Base-by-base conservation (phyloP, 2,888 invertebrate genomes). In the Lasiommata megera region DNA sequence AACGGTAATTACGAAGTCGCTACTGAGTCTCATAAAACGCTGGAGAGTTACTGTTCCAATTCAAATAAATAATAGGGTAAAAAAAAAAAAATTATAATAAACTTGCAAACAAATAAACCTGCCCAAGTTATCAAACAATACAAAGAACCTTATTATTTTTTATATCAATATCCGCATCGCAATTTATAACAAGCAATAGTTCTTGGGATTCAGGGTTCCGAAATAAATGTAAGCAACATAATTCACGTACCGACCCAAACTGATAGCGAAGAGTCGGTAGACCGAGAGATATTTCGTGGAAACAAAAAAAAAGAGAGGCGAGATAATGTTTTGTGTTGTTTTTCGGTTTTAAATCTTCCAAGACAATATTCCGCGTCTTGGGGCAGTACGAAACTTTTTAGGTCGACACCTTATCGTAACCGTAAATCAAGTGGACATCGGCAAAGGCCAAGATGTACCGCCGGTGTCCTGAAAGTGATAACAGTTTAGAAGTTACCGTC, bases 391-490 rank as follows among this genome's bases (percentile, higher is more conserved):
- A 79, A 84, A 82, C 76, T 85, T 85, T 85, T 83, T 81, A 80
- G 83, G 84, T 77, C 78, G 81, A 73, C 79, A 81, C 82, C 82
- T 84, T 86, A 84, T 86, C 85, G 77, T 78, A 74, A 78, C 70
- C 74, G 83, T 86, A 86, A 85, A 86, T 86, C 85, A 85, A 80
- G 81, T 79, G 85, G 84, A 84, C 84, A 82, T 79, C 75, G 81
- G 76, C 68, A 72, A 77, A 74, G 73, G 77, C 69, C 70, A 72
- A 77, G 79, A 82, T 79, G 81, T 79, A 77, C 77, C 71, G 72
- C 64, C 71, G 71, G 77, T 76, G 76, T 76, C 75, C 76, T 74
- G 71, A 71, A 77, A 77, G 82, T 80, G 84, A 84, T 84, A 85
- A 83, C 80, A 82, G 72, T 80, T 81, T 73, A 72, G 73, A 78